A percentile compares a stretch with the other conserved stretches of the same genome.
phyloP scores from a whole-genome alignment of 2,888 invertebrate genomes.

The Mimas tiliae region DNA sequence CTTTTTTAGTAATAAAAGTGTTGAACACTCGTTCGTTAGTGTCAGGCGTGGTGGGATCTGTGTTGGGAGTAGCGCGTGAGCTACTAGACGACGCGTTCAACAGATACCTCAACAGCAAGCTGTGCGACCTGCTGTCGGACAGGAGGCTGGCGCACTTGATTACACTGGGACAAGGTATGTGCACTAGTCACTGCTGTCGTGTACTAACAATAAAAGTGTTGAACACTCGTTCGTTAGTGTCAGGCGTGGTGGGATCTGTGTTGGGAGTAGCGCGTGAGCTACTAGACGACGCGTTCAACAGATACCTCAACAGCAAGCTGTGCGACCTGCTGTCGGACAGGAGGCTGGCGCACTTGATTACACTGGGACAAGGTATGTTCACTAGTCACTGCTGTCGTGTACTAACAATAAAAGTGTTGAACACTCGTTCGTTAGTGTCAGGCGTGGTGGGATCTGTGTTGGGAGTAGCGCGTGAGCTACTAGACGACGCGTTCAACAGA shows the following conservation, averaged over 20 bases:
- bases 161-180: constrained; percentile 84
- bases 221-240: constrained; percentile 69
- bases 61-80: constrained; percentile 70
- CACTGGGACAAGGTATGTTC: constrained; percentile 83
- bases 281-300: constrained; percentile 72
- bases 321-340: constrained; percentile 75
- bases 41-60: constrained; percentile 73
- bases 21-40: constrained; percentile 75
- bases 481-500: constrained; percentile 72
- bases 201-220: constrained; percentile 85
- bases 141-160: constrained; percentile 85
- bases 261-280: constrained; percentile 68
- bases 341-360: constrained; percentile 84
- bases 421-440: constrained; percentile 70
- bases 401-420: constrained; percentile 84
- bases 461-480: constrained; percentile 63
- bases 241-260: constrained; percentile 76
- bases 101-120: constrained; percentile 62
- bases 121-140: constrained; percentile 73
- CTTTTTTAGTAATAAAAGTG: constrained; percentile 81
- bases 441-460: constrained; percentile 78
- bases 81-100: constrained; percentile 74
- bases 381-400: no score
- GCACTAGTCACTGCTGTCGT: no score
- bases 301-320: constrained; percentile 64